Evolutionary conservation across 2,888 invertebrate genomes (phyloP), one percentile per base, ranked within the genome.

Genomic region (Nomada lathburiana): DNA sequence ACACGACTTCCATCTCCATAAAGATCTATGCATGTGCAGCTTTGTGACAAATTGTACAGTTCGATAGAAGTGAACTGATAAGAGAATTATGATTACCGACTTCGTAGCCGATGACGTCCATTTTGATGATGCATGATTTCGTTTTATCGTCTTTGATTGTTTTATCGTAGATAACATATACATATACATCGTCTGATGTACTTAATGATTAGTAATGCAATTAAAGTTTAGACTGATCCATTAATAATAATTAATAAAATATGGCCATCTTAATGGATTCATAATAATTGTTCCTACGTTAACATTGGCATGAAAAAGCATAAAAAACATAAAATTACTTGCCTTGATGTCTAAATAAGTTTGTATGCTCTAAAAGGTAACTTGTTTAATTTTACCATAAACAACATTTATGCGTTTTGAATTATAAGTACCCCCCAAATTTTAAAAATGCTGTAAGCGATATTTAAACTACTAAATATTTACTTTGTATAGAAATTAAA

Each of bases 1-100:
- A 13, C 65, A 65, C 47, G 36, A 47, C 60, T 57, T 60, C 68
- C 50, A 72, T 65, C 36, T 20, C 18, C 53, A 4, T 20, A n/a
- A 18, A 13, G 20, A 60, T 23, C n/a, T 18, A 65, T 29, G 50
- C 60, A 63, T 76, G 57, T 68, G 55, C 47, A 62, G 59, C 52
- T 13, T 44, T 36, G 57, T 57, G 55, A 76, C 44, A 44, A 55
- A 72, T 71, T 71, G 26, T 55, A 52, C 47, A 36, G 20, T 53
- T n/a, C 53, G 23, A 57, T 50, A 26, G 23, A 16, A 64, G 47
- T 44, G 1, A 26, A 29, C 59, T 76, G 71, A 85, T 85, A 85
- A 83, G 53, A 53, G 47, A 70, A 71, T 68, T 70, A 26, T 50
- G 57, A 76, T 72, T 36, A 47, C 10, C 20, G 11, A 18, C 23